Evolutionary conservation across 2,113 vertebrate species (phyloP).

Genomic region (Leuciscus idus): DNA sequence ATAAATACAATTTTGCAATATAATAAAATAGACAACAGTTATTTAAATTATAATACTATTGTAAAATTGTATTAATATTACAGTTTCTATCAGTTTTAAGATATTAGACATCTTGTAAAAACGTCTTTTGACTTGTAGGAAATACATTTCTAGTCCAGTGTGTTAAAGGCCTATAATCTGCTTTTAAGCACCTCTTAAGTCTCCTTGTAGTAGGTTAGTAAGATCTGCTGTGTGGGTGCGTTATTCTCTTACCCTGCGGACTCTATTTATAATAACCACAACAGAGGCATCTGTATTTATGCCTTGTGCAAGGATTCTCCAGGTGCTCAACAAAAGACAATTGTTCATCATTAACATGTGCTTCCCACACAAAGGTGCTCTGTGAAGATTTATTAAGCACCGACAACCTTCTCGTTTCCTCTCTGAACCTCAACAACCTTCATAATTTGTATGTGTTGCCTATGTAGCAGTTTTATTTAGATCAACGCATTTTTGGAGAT

Average conservation of each 20-base stretch:
- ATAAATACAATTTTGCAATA: too few relatives aligned
- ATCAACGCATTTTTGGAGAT: not conserved
- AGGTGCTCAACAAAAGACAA: conserved; percentile 25
- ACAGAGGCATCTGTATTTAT: conserved; percentile 32
- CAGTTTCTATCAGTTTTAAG: too few relatives aligned
- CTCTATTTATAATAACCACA: conserved; percentile 14
- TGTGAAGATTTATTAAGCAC: conserved; percentile 1
- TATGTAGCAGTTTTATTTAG: not conserved
- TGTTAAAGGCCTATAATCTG: not conserved
- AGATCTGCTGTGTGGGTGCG: not conserved
- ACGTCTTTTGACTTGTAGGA: not conserved
- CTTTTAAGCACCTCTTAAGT: conserved; percentile 3
- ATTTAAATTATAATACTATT: too few relatives aligned
- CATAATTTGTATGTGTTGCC: not conserved
- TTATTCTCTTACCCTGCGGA: not conserved
- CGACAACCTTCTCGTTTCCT: not conserved
- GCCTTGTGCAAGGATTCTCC: not conserved
- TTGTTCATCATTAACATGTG: conserved; percentile 20
- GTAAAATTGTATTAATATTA: too few relatives aligned
- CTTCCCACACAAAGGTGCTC: not conserved
- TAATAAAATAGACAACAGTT: too few relatives aligned
- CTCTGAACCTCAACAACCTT: not conserved
- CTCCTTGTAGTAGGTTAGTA: not conserved
- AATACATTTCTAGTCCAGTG: not conserved
- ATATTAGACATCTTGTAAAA: too few relatives aligned